These are phyloP conservation scores for Zele albiditarsus DNA, from an alignment of 2,888 invertebrate genomes.

Conservation along the genomic window DNA sequence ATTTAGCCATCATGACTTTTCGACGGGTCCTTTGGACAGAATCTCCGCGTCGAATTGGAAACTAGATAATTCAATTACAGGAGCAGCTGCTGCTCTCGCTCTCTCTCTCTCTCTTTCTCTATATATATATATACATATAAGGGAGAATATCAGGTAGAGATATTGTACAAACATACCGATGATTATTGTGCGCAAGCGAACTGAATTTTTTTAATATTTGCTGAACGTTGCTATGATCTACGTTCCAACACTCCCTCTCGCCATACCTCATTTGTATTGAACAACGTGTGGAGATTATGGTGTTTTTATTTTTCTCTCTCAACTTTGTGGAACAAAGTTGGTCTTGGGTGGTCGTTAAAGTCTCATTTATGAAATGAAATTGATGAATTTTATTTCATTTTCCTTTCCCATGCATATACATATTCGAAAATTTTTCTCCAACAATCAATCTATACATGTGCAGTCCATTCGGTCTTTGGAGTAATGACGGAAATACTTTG, in stretches of 20 bases:
- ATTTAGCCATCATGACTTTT: constrained; percentile 73
- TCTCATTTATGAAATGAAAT: constrained; percentile 10
- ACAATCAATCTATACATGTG: neutral
- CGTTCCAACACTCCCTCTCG: constrained; percentile 5
- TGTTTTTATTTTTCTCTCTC: neutral
- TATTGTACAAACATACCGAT: neutral
- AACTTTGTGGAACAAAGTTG: constrained; percentile 16
- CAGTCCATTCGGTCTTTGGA: neutral
- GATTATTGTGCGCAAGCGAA: constrained; percentile 15
- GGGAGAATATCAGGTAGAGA: neutral
- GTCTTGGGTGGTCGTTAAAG: constrained; percentile 33
- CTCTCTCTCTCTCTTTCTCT: constrained; percentile 26
- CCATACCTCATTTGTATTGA: constrained; percentile 19
- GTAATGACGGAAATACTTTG: neutral
- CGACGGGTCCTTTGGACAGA: constrained; percentile 64
- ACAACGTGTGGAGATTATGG: neutral
- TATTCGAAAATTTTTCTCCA: neutral
- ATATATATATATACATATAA: neutral
- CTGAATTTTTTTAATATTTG: constrained; percentile 19
- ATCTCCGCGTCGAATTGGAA: constrained; percentile 72
- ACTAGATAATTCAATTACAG: constrained; percentile 73
- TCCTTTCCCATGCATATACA: neutral
- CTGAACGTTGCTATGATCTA: neutral
- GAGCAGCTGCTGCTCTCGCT: constrained; percentile 62
- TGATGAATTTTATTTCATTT: neutral